A percentile compares a stretch with the other conserved stretches of the same genome.
These are phyloP conservation scores for Callyntrura guangdongensis DNA, from an alignment of 2,888 invertebrate genomes.

Conservation along the genomic window DNA sequence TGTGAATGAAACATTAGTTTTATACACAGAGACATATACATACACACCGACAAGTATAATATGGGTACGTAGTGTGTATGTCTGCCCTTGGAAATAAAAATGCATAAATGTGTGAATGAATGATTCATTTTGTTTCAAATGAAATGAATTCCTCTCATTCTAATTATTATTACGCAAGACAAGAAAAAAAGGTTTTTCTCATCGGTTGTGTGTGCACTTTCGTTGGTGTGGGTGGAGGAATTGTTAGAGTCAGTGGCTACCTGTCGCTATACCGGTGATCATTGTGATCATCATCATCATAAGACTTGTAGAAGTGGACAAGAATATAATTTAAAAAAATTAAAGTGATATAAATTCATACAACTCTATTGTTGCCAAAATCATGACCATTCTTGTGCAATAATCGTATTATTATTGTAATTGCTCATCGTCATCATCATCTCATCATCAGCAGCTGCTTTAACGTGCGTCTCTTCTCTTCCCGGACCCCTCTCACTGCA, in stretches of 20 bases:
- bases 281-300: neutral
- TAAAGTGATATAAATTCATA: slow-evolving; percentile 23
- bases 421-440: too few species aligned
- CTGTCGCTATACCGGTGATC: neutral
- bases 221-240: slow-evolving; percentile 37
- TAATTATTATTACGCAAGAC: slow-evolving; percentile 12
- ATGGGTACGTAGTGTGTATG: too few species aligned
- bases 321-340: too few species aligned
- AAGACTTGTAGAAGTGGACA: slow-evolving; percentile 56
- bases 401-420: slow-evolving; percentile 31
- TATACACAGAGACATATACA: too few species aligned
- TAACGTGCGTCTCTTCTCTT: too few species aligned
- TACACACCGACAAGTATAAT: too few species aligned
- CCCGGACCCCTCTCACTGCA: slow-evolving; percentile 5
- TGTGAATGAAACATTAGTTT: slow-evolving; percentile 69
- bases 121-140: slow-evolving; percentile 16
- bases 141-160: slow-evolving; percentile 19
- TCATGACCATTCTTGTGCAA: too few species aligned
- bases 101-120: slow-evolving; percentile 52
- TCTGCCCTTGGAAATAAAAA: too few species aligned
- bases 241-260: neutral
- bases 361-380: too few species aligned
- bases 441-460: too few species aligned
- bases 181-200: too few species aligned
- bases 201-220: too few species aligned